phyloP scores from a whole-genome alignment of 1,140 invertebrate species.

The Ctenoplectra terminalis region DNA sequence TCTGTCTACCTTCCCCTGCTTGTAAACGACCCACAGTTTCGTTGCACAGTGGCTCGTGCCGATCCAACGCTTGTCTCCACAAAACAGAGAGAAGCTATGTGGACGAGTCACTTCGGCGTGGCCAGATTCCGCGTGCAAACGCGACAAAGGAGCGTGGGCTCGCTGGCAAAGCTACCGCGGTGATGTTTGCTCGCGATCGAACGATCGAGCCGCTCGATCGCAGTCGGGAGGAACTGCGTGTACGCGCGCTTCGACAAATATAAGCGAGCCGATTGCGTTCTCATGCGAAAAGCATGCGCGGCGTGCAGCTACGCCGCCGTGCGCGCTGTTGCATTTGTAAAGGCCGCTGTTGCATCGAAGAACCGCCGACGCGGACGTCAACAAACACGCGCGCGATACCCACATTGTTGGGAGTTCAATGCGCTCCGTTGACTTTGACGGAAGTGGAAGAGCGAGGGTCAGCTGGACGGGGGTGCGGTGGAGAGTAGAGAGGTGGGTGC shows the following conservation, averaged over 20 bases:
- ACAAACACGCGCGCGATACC: constrained; percentile 62
- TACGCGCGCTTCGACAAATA: constrained; percentile 48
- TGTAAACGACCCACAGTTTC: background rate
- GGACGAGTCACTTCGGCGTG: background rate
- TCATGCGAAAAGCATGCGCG: constrained; percentile 64
- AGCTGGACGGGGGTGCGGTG: background rate
- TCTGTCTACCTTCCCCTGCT: background rate
- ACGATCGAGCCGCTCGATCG: constrained; percentile 20
- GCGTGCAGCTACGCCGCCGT: constrained; percentile 36
- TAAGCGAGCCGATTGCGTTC: constrained; percentile 62
- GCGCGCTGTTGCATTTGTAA: constrained; percentile 56
- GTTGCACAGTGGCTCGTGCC: background rate
- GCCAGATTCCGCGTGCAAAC: background rate
- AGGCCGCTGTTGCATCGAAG: constrained; percentile 52
- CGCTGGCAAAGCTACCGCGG: background rate
- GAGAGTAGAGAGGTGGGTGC: background rate
- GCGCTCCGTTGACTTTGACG: constrained; percentile 65
- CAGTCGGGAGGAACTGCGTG: background rate
- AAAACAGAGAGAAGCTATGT: background rate
- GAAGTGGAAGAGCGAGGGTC: constrained; percentile 43
- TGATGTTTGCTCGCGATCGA: background rate
- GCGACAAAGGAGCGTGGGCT: background rate
- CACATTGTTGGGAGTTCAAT: constrained; percentile 68
- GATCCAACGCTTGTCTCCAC: background rate
- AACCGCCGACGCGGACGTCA: constrained; percentile 55